Conservation (phyloP, 2,113 vertebrate species). For the Grantiella picta region DNA sequence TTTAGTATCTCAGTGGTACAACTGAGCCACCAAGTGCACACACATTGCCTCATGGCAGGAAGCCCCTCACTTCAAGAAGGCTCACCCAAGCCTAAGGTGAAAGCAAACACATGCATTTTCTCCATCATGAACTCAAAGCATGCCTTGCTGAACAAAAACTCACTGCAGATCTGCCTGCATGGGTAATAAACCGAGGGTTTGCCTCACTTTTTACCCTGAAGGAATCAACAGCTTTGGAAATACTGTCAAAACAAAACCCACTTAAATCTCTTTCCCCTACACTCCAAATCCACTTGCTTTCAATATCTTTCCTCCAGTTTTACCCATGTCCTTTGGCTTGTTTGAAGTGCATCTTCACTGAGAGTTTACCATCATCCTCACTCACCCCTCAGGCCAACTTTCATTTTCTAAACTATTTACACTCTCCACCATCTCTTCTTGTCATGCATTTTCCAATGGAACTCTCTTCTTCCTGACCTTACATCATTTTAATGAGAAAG, state of each 20-base stretch:
- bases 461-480: background rate
- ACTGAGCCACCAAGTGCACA: background rate
- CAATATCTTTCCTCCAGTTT: background rate
- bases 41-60: background rate
- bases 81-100: background rate
- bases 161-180: background rate
- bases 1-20: background rate
- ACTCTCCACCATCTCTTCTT: background rate
- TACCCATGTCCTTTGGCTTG: background rate
- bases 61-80: background rate
- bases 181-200: background rate
- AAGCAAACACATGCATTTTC: background rate
- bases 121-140: background rate
- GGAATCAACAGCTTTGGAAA: background rate
- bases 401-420: constrained; percentile 4
- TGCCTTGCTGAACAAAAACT: background rate
- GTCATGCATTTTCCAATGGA: background rate
- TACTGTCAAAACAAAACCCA: background rate
- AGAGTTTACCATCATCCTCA: background rate
- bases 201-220: background rate
- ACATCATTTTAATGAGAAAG: background rate
- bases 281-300: background rate
- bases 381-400: background rate
- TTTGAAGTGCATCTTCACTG: background rate
- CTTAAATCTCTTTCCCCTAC: background rate